A percentile compares a stretch with the other conserved stretches of the same genome.
phyloP scores from a whole-genome alignment of 2,797 vertebrate genomes.

The Myripristis jacobus region DNA sequence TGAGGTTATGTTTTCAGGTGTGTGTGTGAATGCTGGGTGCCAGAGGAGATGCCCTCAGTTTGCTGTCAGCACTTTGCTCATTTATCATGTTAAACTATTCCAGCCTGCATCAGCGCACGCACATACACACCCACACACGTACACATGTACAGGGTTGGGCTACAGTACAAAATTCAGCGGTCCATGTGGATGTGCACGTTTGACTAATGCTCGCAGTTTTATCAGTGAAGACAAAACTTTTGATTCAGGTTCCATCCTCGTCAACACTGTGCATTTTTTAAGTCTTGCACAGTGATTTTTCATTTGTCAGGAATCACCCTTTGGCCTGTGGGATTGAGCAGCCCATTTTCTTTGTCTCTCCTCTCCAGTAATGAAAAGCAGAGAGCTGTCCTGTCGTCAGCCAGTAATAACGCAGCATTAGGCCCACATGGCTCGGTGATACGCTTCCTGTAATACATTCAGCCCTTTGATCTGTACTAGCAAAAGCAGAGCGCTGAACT shows the following conservation, averaged over 20 bases:
- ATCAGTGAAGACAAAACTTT: constrained; percentile 29
- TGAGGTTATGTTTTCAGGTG: not conserved
- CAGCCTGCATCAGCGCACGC: constrained; percentile 30
- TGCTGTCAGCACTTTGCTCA: constrained; percentile 64
- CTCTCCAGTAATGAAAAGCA: constrained; percentile 70
- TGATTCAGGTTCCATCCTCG: constrained; percentile 24
- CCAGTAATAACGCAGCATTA: constrained; percentile 74
- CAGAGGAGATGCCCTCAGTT: constrained; percentile 32
- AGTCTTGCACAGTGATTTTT: constrained; percentile 25
- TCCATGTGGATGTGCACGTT: constrained; percentile 15
- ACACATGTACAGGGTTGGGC: constrained; percentile 11
- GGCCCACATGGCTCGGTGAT: constrained; percentile 52
- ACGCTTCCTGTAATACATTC: constrained; percentile 57
- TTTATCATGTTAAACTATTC: constrained; percentile 63
- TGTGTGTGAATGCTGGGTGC: constrained; percentile 26
- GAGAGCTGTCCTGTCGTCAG: constrained; percentile 75
- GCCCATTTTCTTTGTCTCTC: constrained; percentile 62
- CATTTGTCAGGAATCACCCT: constrained; percentile 58
- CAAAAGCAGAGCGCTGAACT: constrained; percentile 21
- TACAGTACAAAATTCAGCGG: constrained; percentile 30
- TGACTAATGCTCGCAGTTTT: not conserved
- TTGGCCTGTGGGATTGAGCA: constrained; percentile 47
- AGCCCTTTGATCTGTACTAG: constrained; percentile 64
- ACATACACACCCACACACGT: constrained; percentile 9
- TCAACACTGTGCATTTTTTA: constrained; percentile 30